Conservation (phyloP, 2,888 invertebrate species). For the Pyrgus malvae region DNA sequence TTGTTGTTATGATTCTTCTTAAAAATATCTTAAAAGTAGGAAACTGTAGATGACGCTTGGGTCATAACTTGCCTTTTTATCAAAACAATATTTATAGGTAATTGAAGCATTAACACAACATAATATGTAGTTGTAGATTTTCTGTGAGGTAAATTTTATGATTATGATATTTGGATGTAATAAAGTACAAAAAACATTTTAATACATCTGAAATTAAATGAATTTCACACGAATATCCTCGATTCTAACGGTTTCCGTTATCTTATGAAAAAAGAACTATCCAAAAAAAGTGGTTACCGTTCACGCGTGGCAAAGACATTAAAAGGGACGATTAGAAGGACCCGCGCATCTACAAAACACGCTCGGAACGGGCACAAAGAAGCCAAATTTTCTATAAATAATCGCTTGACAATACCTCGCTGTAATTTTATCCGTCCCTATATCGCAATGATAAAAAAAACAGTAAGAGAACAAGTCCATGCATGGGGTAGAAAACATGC, state of each 20-base stretch:
- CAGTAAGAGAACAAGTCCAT: slow-evolving; percentile 46
- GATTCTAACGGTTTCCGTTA: slow-evolving; percentile 49
- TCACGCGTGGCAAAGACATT: slow-evolving; percentile 53
- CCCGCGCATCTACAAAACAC: slow-evolving; percentile 35
- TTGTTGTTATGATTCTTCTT: too few species aligned
- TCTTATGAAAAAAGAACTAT: slow-evolving; percentile 40
- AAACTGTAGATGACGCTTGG: too few species aligned
- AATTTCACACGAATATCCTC: not conserved
- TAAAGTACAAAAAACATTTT: too few species aligned
- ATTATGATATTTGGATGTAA: too few species aligned
- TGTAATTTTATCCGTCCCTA: slow-evolving; percentile 78
- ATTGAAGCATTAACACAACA: too few species aligned
- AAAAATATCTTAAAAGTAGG: too few species aligned
- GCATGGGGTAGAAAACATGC: slow-evolving; percentile 51
- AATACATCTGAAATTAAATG: too few species aligned
- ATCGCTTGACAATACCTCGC: slow-evolving; percentile 72
- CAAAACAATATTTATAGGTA: too few species aligned
- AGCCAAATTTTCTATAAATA: slow-evolving; percentile 79
- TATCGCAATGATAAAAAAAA: slow-evolving; percentile 75
- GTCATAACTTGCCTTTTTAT: too few species aligned
- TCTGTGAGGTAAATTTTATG: too few species aligned
- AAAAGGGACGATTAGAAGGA: slow-evolving; percentile 43
- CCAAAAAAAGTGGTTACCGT: slow-evolving; percentile 48
- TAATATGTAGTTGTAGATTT: too few species aligned
- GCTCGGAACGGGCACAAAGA: slow-evolving; percentile 71